Conservation (phyloP, 1,140 invertebrate genomes). For the Drosophila kurseongensis region DNA sequence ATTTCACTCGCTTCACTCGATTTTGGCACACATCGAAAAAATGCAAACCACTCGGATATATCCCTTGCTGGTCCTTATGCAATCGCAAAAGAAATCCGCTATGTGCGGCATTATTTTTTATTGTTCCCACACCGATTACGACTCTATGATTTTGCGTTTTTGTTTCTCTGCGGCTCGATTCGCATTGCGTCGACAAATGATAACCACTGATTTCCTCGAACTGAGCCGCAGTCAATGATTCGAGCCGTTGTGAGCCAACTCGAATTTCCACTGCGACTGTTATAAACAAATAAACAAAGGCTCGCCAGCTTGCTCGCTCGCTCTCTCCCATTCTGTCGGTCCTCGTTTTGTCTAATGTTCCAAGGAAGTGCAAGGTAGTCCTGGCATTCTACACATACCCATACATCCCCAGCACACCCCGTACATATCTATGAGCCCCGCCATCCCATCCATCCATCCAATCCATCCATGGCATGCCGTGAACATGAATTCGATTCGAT, state of each 20-base stretch:
- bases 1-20: slow-evolving; percentile 39
- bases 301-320: slow-evolving; percentile 4
- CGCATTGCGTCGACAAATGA: slow-evolving; percentile 42
- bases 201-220: slow-evolving; percentile 35
- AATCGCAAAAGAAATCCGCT: slow-evolving; percentile 1
- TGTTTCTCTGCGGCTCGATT: slow-evolving; percentile 11
- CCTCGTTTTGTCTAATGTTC: slow-evolving; percentile 55
- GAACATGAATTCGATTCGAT: slow-evolving; percentile 61
- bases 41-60: slow-evolving; percentile 28
- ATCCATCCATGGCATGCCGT: slow-evolving; percentile 24
- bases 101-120: slow-evolving; percentile 3
- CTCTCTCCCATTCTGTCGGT: slow-evolving; percentile 1
- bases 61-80: slow-evolving; percentile 27
- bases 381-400: slow-evolving; percentile 43
- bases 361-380: slow-evolving; percentile 62
- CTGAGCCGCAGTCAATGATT: slow-evolving; percentile 50
- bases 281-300: slow-evolving; percentile 74
- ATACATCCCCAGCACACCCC: slow-evolving; percentile 2
- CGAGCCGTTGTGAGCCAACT: slow-evolving; percentile 48
- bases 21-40: slow-evolving; percentile 44
- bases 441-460: not conserved
- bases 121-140: not conserved
- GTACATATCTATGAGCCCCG: not conserved
- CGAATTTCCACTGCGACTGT: slow-evolving; percentile 57
- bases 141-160: not conserved